Evolutionary conservation across 2,888 invertebrate genomes (phyloP).

Genomic region (Melipona bicolor): DNA sequence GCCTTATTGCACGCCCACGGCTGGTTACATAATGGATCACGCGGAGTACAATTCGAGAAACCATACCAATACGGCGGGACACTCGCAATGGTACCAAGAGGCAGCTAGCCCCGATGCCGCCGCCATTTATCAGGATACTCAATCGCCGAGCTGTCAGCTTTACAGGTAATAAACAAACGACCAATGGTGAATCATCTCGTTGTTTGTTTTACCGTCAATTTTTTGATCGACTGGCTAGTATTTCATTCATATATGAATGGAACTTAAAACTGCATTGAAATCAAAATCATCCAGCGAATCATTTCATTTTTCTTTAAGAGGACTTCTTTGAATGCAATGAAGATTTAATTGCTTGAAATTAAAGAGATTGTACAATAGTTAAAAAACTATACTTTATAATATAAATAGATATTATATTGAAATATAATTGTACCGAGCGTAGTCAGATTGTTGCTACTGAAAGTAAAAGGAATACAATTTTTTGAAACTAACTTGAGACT

Average conservation of each 20-base stretch:
- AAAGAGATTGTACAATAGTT: background rate
- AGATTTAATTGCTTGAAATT: background rate
- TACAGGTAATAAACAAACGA: slow-evolving; percentile 76
- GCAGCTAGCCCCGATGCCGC: slow-evolving; percentile 81
- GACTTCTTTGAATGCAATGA: background rate
- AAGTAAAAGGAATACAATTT: background rate
- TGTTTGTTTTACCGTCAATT: background rate
- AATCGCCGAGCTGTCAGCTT: slow-evolving; percentile 82
- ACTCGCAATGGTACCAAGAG: slow-evolving; percentile 83
- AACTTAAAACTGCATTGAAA: background rate
- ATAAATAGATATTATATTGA: background rate
- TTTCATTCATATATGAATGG: background rate
- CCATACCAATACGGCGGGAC: slow-evolving; percentile 76
- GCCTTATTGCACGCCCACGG: slow-evolving; percentile 76
- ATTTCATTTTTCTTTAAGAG: background rate
- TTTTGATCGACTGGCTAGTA: background rate
- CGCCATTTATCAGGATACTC: slow-evolving; percentile 82
- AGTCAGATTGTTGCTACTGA: background rate
- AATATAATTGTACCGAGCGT: background rate
- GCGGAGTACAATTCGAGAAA: slow-evolving; percentile 81
- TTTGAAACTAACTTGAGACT: no score
- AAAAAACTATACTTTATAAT: background rate
- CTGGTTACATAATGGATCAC: slow-evolving; percentile 83
- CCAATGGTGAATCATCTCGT: background rate
- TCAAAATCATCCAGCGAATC: background rate